Conservation (phyloP, 2,888 invertebrate genomes). For the Cantharis rustica region DNA sequence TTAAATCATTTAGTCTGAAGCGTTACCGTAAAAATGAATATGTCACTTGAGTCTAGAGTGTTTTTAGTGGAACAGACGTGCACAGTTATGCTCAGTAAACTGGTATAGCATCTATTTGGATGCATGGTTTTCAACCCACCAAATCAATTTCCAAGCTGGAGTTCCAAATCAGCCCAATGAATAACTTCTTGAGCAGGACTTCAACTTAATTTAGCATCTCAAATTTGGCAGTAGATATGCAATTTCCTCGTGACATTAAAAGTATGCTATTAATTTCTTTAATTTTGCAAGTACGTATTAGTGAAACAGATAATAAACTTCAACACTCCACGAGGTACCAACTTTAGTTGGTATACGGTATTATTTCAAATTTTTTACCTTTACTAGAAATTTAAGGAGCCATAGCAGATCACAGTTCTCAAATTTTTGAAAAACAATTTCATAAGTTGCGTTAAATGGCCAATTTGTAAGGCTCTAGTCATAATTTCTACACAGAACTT, state of each 20-base stretch:
- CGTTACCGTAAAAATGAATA: neutral
- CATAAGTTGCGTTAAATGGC: neutral
- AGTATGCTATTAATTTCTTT: neutral
- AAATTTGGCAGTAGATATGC: neutral
- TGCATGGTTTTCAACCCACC: too few species aligned
- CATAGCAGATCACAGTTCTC: too few species aligned
- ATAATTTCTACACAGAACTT: neutral
- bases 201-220: neutral
- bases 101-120: too few species aligned
- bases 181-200: too few species aligned
- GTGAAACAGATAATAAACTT: neutral
- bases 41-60: neutral
- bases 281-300: neutral
- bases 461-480: neutral
- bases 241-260: neutral
- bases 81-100: neutral
- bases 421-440: neutral
- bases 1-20: neutral
- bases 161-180: too few species aligned
- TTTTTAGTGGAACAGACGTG: neutral
- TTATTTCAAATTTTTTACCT: neutral
- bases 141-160: too few species aligned
- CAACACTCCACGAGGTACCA: neutral
- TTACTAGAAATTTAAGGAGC: too few species aligned
- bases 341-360: neutral